These are phyloP conservation scores for Saguinus imperator DNA, from an alignment of 2,113 vertebrate genomes.

Conservation along the genomic window DNA sequence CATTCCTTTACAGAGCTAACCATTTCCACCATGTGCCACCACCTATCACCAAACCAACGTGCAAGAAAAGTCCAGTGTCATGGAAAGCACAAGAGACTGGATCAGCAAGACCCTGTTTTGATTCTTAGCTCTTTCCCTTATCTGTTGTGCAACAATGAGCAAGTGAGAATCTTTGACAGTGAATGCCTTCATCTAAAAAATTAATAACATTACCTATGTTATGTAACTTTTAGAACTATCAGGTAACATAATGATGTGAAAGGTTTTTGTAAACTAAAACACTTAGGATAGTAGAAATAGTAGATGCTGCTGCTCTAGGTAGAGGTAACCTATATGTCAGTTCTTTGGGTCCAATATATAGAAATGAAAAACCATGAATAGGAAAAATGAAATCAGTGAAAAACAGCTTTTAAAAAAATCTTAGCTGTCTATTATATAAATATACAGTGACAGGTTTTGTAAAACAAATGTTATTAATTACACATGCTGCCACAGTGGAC, in stretches of 20 bases:
- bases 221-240: neutral
- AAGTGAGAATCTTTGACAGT: neutral
- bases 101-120: neutral
- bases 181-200: neutral
- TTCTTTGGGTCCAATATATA: neutral
- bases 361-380: slow-evolving; percentile 16
- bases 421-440: slow-evolving; percentile 46
- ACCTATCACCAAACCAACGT: neutral
- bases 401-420: slow-evolving; percentile 20
- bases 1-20: neutral
- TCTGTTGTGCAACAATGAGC: neutral
- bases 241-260: neutral
- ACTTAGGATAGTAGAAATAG: neutral
- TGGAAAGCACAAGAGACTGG: neutral
- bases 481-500: slow-evolving; percentile 17
- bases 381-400: neutral
- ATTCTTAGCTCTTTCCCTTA: neutral
- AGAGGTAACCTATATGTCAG: neutral
- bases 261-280: neutral
- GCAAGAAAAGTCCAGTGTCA: neutral
- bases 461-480: slow-evolving; percentile 69
- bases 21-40: neutral
- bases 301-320: neutral
- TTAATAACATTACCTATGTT: neutral
- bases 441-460: slow-evolving; percentile 65